These are phyloP conservation scores for Achatina immaculata DNA, from an alignment of 1,140 invertebrate species.

Conservation along the genomic window DNA sequence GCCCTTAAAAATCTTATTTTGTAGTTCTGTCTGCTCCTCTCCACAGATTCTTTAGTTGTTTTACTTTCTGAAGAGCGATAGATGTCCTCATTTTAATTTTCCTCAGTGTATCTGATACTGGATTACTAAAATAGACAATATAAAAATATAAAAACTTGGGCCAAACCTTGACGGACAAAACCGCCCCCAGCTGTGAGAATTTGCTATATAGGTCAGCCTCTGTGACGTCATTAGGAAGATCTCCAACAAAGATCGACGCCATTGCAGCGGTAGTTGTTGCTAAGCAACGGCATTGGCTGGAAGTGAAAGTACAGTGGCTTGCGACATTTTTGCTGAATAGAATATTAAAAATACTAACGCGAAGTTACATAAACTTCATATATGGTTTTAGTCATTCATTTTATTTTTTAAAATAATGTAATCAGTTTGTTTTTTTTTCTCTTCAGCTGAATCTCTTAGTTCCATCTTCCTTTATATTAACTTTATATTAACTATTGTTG, in stretches of 20 bases:
- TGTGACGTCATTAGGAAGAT: constrained; percentile 23
- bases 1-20: too few relatives aligned
- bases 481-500: too few relatives aligned
- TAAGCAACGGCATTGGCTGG: constrained; percentile 15
- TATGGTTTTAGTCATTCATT: neutral
- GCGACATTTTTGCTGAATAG: neutral
- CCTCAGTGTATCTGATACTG: too few relatives aligned
- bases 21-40: too few relatives aligned
- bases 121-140: too few relatives aligned
- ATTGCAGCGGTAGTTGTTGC: constrained; percentile 10
- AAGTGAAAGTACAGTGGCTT: neutral
- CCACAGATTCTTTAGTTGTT: too few relatives aligned
- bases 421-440: neutral
- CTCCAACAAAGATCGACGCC: constrained; percentile 27
- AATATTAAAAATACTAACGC: neutral
- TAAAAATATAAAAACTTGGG: too few relatives aligned
- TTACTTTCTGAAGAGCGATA: too few relatives aligned
- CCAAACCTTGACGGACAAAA: neutral
- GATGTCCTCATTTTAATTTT: too few relatives aligned
- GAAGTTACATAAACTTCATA: neutral
- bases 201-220: neutral
- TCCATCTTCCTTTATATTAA: too few relatives aligned
- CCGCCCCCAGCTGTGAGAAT: constrained; percentile 12
- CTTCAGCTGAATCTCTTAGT: neutral
- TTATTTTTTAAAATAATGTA: neutral